Evolutionary conservation across 2,797 vertebrate genomes (phyloP), one percentile per base, ranked within the genome.

Genomic region (Stomatorhinus walkeri): DNA sequence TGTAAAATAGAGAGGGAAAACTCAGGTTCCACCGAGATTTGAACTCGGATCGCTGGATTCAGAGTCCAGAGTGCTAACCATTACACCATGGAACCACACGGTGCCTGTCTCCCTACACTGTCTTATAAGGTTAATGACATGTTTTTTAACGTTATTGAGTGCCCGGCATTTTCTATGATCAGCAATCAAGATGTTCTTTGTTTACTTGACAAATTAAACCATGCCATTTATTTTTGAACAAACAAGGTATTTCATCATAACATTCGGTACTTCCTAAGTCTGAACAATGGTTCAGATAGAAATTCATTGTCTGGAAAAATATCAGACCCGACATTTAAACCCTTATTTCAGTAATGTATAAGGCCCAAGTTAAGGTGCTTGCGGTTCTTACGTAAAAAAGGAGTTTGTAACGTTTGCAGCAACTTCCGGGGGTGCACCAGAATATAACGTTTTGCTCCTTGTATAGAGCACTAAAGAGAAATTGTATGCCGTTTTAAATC

Each of bases 21-120:
- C 0, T 24, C 0, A 93, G 93, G 93, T 93, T 92, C 93, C 90
- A 93, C 93, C 92, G 93, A 93, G 92, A 93, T 93, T 93, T 93
- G 93, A 93, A 93, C 93, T 93, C 93, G 93, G 93, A 93, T 93
- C 93, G 93, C 93, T 93, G 93, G 93, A 93, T 93, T 93, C 93
- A 93, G 93, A 93, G 93, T 93, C 93, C 92, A 93, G 93, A 93
- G 93, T 93, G 93, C 93, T 93, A 93, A 93, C 93, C 93, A 92
- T 93, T 93, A 93, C 93, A 93, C 93, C 93, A 93, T 93, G 90
- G 93, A 93, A 93, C 93, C 93, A 9, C 1, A 46, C 14, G 36
- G 9, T 16, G 52, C 3, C 46, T 4, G 1, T 10, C 0, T 14
- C 0, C 1, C n/a, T 84, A 24, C 9, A 22, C 1, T 84, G 4